These are phyloP conservation scores for Nudaria mundana DNA, from an alignment of 2,888 invertebrate genomes.

Conservation along the genomic window DNA sequence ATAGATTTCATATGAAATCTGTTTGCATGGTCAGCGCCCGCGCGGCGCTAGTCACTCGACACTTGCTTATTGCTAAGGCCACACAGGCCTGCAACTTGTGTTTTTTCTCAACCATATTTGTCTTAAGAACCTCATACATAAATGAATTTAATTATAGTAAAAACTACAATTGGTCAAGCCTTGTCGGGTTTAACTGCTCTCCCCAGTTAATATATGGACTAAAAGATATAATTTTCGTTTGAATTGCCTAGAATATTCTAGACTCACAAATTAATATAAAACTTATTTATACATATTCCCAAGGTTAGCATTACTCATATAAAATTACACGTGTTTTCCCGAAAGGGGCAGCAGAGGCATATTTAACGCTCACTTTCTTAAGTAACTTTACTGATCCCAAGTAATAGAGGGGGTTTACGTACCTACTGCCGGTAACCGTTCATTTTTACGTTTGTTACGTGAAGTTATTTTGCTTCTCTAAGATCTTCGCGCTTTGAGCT, in stretches of 20 bases:
- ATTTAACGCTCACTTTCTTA: no score
- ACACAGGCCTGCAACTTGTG: conserved; percentile 48
- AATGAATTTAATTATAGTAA: conserved; percentile 47
- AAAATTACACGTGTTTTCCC: no score
- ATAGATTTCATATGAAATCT: conserved; percentile 62
- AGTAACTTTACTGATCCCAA: no score
- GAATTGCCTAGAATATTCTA: conserved; percentile 21
- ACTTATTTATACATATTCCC: no score
- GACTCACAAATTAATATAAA: no score
- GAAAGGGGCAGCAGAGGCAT: no score
- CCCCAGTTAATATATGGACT: conserved; percentile 27
- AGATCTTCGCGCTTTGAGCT: no score
- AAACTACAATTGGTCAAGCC: conserved; percentile 36
- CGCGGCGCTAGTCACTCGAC: conserved; percentile 58
- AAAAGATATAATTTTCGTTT: conserved; percentile 31
- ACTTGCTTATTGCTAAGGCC: conserved; percentile 53
- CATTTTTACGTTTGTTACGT: no score
- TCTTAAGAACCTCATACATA: conserved; percentile 37
- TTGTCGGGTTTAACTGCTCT: conserved; percentile 21
- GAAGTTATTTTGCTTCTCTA: no score
- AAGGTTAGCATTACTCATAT: no score
- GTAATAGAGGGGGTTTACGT: no score
- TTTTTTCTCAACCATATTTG: conserved; percentile 52
- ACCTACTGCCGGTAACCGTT: no score
- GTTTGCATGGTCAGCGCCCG: conserved; percentile 54